Evolutionary conservation across 1,140 invertebrate species (phyloP).

Genomic region (Drosophila equinoxialis): DNA sequence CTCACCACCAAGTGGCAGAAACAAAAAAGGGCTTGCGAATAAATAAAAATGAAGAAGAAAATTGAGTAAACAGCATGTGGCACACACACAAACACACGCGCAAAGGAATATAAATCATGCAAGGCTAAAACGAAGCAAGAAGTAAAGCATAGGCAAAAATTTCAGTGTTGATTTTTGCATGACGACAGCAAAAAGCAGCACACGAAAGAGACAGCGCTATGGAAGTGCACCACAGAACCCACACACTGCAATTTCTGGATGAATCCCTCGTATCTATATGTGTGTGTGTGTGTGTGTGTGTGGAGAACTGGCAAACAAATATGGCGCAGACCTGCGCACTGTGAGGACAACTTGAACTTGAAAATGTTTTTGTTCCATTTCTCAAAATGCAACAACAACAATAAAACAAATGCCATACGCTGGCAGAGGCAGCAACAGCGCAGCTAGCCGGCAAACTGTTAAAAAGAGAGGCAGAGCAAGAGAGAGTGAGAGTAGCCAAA

Average conservation of each 20-base stretch:
- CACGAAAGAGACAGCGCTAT: slow-evolving; percentile 47
- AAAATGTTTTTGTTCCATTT: slow-evolving; percentile 52
- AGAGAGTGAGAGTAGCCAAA: slow-evolving; percentile 8
- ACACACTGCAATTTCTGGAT: slow-evolving; percentile 31
- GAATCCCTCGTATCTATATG: not conserved
- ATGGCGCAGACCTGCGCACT: slow-evolving; percentile 75
- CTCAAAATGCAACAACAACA: not conserved
- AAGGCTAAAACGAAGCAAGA: slow-evolving; percentile 9
- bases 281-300: slow-evolving; percentile 6
- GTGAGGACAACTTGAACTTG: slow-evolving; percentile 73
- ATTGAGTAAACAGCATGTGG: slow-evolving; percentile 7
- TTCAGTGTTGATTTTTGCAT: slow-evolving; percentile 60
- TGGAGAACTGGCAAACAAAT: slow-evolving; percentile 52
- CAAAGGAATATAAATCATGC: slow-evolving; percentile 43
- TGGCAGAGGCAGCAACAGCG: slow-evolving; percentile 5
- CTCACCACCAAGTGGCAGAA: not conserved
- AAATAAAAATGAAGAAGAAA: slow-evolving; percentile 10
- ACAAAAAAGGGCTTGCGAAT: slow-evolving; percentile 15
- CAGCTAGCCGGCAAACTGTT: slow-evolving; percentile 32
- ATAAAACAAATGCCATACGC: not conserved
- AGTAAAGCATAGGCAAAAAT: slow-evolving; percentile 14
- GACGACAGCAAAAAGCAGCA: slow-evolving; percentile 62
- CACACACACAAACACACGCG: slow-evolving; percentile 27
- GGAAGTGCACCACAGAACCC: slow-evolving; percentile 34
- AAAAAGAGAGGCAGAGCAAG: slow-evolving; percentile 2